Evolutionary conservation across 1,140 invertebrate genomes (phyloP).

Genomic region (Drosophila repletoides): DNA sequence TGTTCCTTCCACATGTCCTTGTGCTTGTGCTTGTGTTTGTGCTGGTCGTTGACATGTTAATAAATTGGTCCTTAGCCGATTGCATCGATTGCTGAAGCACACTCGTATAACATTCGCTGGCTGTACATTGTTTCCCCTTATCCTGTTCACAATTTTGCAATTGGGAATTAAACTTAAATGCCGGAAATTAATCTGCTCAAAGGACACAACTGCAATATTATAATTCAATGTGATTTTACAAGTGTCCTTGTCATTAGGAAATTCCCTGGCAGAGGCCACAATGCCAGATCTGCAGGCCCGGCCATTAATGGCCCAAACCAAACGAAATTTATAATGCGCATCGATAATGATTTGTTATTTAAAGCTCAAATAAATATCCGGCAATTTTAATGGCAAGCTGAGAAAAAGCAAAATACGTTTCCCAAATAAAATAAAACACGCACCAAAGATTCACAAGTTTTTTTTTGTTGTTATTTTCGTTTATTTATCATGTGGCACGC

Average conservation of each 20-base stretch:
- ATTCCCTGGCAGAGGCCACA: slow-evolving; percentile 41
- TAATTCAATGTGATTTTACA: slow-evolving; percentile 75
- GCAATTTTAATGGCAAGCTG: slow-evolving; percentile 52
- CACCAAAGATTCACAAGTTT: neutral
- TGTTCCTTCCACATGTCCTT: neutral
- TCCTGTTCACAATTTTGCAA: slow-evolving; percentile 36
- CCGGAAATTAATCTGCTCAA: slow-evolving; percentile 76
- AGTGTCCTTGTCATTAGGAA: slow-evolving; percentile 74
- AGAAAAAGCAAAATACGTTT: slow-evolving; percentile 25
- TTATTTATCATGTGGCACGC: slow-evolving; percentile 34
- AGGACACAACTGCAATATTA: slow-evolving; percentile 67
- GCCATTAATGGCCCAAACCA: neutral
- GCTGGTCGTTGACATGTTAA: slow-evolving; percentile 68
- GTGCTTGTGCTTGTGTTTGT: slow-evolving; percentile 21
- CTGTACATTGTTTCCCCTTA: neutral
- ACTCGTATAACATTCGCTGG: neutral
- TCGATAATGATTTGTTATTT: slow-evolving; percentile 79
- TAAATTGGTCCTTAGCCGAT: slow-evolving; percentile 79
- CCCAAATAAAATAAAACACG: slow-evolving; percentile 24
- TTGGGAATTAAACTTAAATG: slow-evolving; percentile 71
- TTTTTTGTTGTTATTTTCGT: neutral
- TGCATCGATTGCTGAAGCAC: slow-evolving; percentile 63
- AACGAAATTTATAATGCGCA: slow-evolving; percentile 69
- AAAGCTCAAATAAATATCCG: slow-evolving; percentile 74
- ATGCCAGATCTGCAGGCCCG: slow-evolving; percentile 23